These are phyloP conservation scores for Archaeoteleia sp. DNA, from an alignment of 2,888 invertebrate genomes.

Conservation along the genomic window DNA sequence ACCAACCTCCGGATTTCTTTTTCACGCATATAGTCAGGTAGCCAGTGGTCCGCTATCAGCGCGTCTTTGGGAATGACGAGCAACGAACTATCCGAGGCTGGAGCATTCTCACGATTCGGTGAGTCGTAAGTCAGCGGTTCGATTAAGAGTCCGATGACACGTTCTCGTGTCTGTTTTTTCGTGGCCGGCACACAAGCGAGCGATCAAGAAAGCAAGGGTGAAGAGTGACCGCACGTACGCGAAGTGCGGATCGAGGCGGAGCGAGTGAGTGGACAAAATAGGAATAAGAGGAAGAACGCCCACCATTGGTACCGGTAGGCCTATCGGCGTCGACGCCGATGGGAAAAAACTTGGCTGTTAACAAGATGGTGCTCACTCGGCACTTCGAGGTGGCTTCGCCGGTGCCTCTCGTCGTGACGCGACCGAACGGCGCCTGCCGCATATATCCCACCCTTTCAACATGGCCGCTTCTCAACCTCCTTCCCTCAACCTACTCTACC, in stretches of 20 bases:
- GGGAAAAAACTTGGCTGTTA: conserved; percentile 71
- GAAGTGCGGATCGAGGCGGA: conserved; percentile 64
- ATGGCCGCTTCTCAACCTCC: conserved; percentile 67
- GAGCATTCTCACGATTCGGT: conserved; percentile 46
- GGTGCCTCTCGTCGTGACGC: conserved; percentile 55
- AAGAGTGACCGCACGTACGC: conserved; percentile 40
- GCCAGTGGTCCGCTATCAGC: neutral
- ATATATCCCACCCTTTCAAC: conserved; percentile 64
- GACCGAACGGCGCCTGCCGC: conserved; percentile 60
- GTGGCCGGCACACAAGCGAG: neutral
- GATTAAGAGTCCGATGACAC: conserved; percentile 44
- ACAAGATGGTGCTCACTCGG: conserved; percentile 70
- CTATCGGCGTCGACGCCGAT: conserved; percentile 68
- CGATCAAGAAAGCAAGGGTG: conserved; percentile 25
- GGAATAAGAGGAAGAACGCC: conserved; percentile 70
- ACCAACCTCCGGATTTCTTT: conserved; percentile 1
- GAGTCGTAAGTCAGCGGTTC: conserved; percentile 48
- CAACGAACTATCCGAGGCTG: neutral
- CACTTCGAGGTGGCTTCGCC: conserved; percentile 50
- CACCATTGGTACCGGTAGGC: conserved; percentile 67
- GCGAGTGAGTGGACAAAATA: conserved; percentile 69
- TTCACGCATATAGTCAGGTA: neutral
- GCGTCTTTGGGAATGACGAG: conserved; percentile 1
- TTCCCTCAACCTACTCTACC: conserved; percentile 52
- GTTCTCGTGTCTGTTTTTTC: conserved; percentile 28